Conservation (phyloP, 2,888 invertebrate genomes). For the Lithophane semibrunnea region DNA sequence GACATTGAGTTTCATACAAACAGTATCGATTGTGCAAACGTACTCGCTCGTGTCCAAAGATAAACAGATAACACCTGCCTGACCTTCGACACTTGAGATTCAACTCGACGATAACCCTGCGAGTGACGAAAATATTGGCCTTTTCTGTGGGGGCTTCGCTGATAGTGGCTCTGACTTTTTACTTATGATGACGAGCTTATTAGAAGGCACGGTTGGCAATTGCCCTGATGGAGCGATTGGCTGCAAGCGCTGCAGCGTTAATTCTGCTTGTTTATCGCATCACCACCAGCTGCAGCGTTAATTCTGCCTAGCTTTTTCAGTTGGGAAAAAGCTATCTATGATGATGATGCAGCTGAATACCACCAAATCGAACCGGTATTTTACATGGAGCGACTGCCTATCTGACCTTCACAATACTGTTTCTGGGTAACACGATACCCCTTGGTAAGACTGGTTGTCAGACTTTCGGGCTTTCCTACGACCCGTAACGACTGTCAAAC, state of each 20-base stretch:
- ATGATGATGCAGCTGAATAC: neutral
- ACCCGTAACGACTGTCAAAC: neutral
- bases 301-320: neutral
- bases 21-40: slow-evolving; percentile 41
- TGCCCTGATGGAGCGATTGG: neutral
- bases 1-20: slow-evolving; percentile 6
- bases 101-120: slow-evolving; percentile 25
- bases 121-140: neutral
- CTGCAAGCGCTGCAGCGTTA: no score
- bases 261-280: neutral
- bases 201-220: neutral
- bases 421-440: neutral
- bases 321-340: no score
- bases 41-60: slow-evolving; percentile 21
- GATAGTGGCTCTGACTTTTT: neutral
- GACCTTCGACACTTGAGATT: slow-evolving; percentile 40
- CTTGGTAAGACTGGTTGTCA: neutral
- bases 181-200: neutral
- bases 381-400: neutral
- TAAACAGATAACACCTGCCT: slow-evolving; percentile 51
- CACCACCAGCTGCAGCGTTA: no score
- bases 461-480: neutral
- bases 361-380: neutral
- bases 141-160: neutral
- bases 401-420: neutral